Evolutionary conservation across 2,113 vertebrate species (phyloP).

Genomic region (Seriola dumerili): DNA sequence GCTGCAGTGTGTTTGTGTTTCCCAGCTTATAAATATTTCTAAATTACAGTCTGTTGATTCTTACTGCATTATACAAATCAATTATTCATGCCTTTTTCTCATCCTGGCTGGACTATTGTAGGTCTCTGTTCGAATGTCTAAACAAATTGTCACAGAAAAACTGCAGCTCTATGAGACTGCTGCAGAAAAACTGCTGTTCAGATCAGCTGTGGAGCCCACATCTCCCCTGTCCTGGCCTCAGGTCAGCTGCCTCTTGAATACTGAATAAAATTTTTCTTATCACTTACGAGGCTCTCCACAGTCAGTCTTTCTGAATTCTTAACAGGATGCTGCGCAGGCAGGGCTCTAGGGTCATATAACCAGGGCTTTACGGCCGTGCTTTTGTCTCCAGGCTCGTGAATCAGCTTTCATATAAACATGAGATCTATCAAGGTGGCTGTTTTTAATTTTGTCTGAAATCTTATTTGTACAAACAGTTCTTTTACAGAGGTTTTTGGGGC

Average conservation of each 20-base stretch:
- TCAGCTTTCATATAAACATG: neutral
- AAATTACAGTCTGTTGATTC: slow-evolving; percentile 47
- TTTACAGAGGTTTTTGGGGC: neutral
- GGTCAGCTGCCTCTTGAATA: neutral
- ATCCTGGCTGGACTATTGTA: slow-evolving; percentile 23
- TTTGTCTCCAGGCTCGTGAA: neutral
- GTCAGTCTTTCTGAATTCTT: neutral
- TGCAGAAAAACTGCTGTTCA: slow-evolving; percentile 2
- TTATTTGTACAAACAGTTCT: neutral
- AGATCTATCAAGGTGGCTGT: neutral
- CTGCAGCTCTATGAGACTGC: slow-evolving; percentile 21
- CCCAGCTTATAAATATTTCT: slow-evolving; percentile 51
- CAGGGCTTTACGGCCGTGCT: neutral
- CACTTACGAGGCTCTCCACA: neutral
- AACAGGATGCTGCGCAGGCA: slow-evolving; percentile 3
- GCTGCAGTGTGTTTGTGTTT: slow-evolving; percentile 10
- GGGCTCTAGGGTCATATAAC: neutral
- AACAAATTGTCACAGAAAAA: slow-evolving; percentile 28
- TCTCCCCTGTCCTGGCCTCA: slow-evolving; percentile 6
- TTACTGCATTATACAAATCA: slow-evolving; percentile 38
- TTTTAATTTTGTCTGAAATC: neutral
- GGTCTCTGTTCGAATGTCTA: slow-evolving; percentile 24
- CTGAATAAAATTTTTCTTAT: neutral
- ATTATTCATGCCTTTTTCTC: slow-evolving; percentile 50
- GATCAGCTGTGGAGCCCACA: neutral